Percentiles rank a stretch among this genome's conserved stretches.
These are phyloP conservation scores for Turritopsis rubra DNA, from an alignment of 30 jellyfish, hydroid and myxozoan species.

Conservation along the genomic window DNA sequence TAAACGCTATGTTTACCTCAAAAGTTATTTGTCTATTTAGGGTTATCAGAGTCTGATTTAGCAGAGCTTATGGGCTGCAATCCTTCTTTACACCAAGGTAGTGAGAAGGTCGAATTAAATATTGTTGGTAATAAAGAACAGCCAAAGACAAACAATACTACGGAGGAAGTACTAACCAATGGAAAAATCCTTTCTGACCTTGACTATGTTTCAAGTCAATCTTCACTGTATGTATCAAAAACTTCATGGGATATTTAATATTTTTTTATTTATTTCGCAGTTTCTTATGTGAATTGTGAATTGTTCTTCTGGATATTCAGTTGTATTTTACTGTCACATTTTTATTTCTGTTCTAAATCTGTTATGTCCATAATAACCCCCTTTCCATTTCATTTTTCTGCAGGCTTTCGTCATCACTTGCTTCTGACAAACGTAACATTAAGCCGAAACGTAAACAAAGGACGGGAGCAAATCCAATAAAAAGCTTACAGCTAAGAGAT, in stretches of 20 bases:
- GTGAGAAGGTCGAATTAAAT: conserved; percentile 42
- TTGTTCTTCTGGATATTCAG: too few species aligned
- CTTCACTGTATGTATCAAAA: conserved; percentile 53
- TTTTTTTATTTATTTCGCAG: too few species aligned
- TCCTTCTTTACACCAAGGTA: conserved; percentile 68
- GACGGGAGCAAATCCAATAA: conserved; percentile 60
- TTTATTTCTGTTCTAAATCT: too few species aligned
- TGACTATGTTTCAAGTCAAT: conserved; percentile 59
- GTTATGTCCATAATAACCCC: neutral
- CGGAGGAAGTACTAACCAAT: conserved; percentile 14
- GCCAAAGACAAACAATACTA: conserved; percentile 23
- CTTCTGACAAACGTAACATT: conserved; percentile 60
- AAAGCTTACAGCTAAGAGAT: conserved; percentile 54
- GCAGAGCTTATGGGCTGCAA: conserved; percentile 67
- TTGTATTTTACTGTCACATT: too few species aligned
- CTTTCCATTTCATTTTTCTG: neutral
- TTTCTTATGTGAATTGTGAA: too few species aligned
- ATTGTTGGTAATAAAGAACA: conserved; percentile 28
- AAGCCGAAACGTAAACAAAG: conserved; percentile 75
- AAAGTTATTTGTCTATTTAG: too few species aligned
- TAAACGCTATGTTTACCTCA: too few species aligned
- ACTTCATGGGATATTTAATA: too few species aligned
- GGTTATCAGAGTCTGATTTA: conserved; percentile 62
- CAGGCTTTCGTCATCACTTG: conserved; percentile 22
- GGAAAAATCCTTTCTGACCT: conserved; percentile 44